Conservation (phyloP, 2,888 invertebrate species). For the Chymomyza procnemis region DNA sequence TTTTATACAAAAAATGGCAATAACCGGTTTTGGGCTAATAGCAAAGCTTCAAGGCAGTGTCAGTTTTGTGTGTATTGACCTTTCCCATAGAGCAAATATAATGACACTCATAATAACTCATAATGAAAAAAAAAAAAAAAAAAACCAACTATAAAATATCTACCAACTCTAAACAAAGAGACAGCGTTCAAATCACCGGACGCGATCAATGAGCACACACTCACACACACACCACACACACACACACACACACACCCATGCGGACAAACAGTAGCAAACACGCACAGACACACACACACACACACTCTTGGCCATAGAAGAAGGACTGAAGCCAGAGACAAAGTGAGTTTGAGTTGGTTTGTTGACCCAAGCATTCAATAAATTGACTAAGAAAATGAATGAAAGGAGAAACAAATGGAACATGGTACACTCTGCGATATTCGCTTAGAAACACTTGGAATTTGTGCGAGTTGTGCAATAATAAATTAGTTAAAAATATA, state of each 20-base stretch:
- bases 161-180: not conserved
- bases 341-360: conserved; percentile 57
- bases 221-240: conserved; percentile 23
- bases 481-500: no score
- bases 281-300: conserved; percentile 12
- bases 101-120: conserved; percentile 53
- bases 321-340: conserved; percentile 7
- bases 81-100: conserved; percentile 50
- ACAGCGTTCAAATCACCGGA: conserved; percentile 49
- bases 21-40: conserved; percentile 52
- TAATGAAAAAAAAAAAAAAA: conserved; percentile 44
- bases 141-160: conserved; percentile 32
- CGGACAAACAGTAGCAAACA: conserved; percentile 20
- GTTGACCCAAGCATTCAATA: conserved; percentile 64
- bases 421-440: conserved; percentile 31
- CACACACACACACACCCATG: conserved; percentile 18
- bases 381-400: conserved; percentile 54
- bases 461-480: no score
- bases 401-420: conserved; percentile 45
- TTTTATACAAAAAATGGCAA: conserved; percentile 1
- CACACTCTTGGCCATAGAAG: not conserved
- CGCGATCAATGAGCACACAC: conserved; percentile 54
- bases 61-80: conserved; percentile 49
- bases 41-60: conserved; percentile 20
- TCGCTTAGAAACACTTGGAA: not conserved